Percentiles rank a stretch among this genome's conserved stretches.
phyloP scores from a whole-genome alignment of 2,888 invertebrate species.

The Cactoblastis cactorum region DNA sequence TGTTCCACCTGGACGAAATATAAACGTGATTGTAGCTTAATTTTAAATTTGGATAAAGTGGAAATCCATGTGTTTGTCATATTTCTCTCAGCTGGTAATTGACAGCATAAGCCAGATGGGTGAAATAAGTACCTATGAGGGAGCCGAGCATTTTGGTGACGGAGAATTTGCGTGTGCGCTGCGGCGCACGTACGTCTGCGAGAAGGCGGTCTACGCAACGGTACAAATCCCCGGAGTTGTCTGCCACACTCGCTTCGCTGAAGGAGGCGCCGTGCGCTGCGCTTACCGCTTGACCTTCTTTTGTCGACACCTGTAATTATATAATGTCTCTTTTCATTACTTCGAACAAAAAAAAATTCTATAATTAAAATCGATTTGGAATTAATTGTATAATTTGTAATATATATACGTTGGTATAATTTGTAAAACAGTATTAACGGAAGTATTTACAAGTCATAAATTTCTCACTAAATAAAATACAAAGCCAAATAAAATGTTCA shows the following conservation, averaged over 20 bases:
- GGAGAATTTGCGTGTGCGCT: slow-evolving; percentile 85
- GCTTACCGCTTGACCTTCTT: slow-evolving; percentile 84
- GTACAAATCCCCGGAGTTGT: slow-evolving; percentile 86
- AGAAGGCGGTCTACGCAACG: slow-evolving; percentile 85
- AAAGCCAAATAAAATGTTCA: neutral
- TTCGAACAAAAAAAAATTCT: too few species aligned
- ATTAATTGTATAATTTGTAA: too few species aligned
- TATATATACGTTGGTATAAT: too few species aligned
- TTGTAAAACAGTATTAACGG: too few species aligned
- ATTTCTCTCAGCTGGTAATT: too few species aligned
- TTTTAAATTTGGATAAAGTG: neutral
- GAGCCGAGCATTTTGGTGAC: slow-evolving; percentile 90
- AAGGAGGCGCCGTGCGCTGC: slow-evolving; percentile 85
- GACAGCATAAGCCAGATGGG: neutral
- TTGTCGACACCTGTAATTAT: slow-evolving; percentile 81
- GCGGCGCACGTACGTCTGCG: slow-evolving; percentile 82
- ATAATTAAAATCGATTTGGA: too few species aligned
- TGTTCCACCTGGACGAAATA: slow-evolving; percentile 48
- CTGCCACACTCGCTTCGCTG: slow-evolving; percentile 90
- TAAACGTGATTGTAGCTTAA: neutral
- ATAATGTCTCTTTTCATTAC: too few species aligned
- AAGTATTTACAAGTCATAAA: too few species aligned
- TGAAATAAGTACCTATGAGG: slow-evolving; percentile 75
- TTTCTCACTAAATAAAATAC: neutral
- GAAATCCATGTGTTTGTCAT: neutral